A percentile compares a stretch with the other conserved stretches of the same genome.
phyloP scores from a whole-genome alignment of 2,797 vertebrate genomes.

The Chrosomus eos region DNA sequence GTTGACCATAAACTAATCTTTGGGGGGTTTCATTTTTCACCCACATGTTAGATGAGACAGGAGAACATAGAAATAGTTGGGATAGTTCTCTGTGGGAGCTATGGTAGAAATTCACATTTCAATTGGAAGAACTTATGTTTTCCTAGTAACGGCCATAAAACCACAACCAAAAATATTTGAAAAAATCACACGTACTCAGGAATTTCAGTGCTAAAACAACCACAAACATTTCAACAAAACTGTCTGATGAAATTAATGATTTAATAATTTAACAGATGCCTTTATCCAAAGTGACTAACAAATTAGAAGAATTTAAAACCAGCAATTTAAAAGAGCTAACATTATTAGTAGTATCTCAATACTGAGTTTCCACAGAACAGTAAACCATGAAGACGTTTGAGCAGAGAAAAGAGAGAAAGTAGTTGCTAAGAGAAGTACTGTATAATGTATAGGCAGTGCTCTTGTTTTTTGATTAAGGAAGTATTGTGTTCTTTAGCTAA shows the following conservation, averaged over 20 bases:
- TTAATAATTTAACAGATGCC: background rate
- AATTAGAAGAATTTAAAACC: constrained; percentile 5
- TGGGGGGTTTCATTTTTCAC: constrained; percentile 17
- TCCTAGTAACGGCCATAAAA: background rate
- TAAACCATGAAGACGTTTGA: background rate
- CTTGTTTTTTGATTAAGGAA: background rate
- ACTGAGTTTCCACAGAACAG: background rate
- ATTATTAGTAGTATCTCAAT: background rate
- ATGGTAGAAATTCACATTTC: constrained; percentile 8
- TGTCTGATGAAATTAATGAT: background rate
- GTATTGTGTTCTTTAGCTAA: background rate
- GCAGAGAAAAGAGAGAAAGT: background rate
- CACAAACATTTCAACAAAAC: background rate
- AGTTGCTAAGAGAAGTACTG: background rate
- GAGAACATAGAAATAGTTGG: background rate
- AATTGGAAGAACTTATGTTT: background rate
- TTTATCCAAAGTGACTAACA: background rate
- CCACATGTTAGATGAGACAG: background rate
- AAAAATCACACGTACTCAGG: background rate
- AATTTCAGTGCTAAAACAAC: background rate
- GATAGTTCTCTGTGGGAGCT: background rate
- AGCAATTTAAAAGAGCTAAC: background rate
- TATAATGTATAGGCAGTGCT: background rate
- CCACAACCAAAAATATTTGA: constrained; percentile 9
- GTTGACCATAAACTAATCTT: constrained; percentile 53